Percentiles rank a stretch among this genome's conserved stretches.
These are phyloP conservation scores for Platycnemis pennipes DNA, from an alignment of 2,888 invertebrate genomes.

Conservation along the genomic window DNA sequence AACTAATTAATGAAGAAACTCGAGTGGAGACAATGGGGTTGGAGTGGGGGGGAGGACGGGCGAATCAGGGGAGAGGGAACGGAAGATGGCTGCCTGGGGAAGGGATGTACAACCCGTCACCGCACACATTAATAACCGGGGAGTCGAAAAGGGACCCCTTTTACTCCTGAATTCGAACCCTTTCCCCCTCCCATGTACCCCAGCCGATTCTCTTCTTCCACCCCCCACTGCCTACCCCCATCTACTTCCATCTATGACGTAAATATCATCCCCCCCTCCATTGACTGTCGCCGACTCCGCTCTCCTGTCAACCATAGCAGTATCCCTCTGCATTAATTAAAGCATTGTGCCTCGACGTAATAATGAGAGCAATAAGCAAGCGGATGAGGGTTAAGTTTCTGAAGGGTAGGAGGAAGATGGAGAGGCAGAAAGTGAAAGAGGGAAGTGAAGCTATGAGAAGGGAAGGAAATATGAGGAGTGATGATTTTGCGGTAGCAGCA, in stretches of 20 bases:
- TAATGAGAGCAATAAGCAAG: background rate
- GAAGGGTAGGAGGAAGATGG: background rate
- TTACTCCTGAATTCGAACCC: background rate
- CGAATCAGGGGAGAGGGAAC: too few species aligned
- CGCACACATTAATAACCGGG: too few species aligned
- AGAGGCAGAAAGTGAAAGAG: background rate
- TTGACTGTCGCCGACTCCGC: too few species aligned
- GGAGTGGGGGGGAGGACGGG: too few species aligned
- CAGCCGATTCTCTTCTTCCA: background rate
- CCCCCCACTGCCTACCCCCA: background rate
- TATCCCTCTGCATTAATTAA: slow-evolving; percentile 60
- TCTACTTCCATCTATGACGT: background rate
- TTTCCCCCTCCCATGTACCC: background rate
- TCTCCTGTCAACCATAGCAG: background rate
- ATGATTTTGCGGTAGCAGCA: too few species aligned
- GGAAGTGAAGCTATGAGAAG: background rate
- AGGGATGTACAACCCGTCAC: too few species aligned
- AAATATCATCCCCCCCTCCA: too few species aligned
- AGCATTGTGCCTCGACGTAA: slow-evolving; percentile 63
- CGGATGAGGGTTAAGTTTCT: background rate
- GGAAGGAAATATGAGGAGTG: background rate
- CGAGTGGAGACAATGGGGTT: too few species aligned
- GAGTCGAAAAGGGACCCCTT: too few species aligned
- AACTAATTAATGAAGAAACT: too few species aligned
- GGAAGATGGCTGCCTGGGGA: too few species aligned